phyloP scores from a whole-genome alignment of 2,113 vertebrate species.

The Pogonocichla stellata region DNA sequence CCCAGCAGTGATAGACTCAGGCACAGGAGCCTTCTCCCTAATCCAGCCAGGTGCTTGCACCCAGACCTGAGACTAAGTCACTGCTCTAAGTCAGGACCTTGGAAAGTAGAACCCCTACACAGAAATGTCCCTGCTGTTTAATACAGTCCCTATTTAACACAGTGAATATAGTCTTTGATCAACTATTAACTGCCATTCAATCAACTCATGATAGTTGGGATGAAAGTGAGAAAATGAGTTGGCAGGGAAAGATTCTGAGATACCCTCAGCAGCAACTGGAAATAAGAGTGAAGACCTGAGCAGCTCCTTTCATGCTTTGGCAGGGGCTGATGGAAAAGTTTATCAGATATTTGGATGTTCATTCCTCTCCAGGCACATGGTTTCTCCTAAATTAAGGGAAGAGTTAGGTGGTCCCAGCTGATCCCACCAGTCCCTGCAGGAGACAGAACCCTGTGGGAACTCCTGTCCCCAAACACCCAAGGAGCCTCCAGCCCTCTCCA shows the following conservation, averaged over 20 bases:
- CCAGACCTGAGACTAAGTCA: not conserved
- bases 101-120: not conserved
- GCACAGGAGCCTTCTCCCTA: not conserved
- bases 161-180: not conserved
- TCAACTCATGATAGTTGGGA: not conserved
- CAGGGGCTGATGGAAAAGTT: not conserved
- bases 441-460: not conserved
- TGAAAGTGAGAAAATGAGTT: not conserved
- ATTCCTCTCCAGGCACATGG: not conserved
- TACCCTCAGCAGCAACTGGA: not conserved
- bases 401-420: not conserved
- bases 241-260: not conserved
- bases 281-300: not conserved
- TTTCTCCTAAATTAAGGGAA: not conserved
- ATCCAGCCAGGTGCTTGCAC: not conserved
- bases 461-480: not conserved
- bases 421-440: not conserved
- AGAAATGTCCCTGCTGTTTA: not conserved
- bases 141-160: not conserved
- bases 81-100: not conserved
- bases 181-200: not conserved
- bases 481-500: not conserved
- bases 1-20: too few species aligned
- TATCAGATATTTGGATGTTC: not conserved
- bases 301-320: not conserved